These are phyloP conservation scores for Palaemon carinicauda DNA, from an alignment of 1,140 invertebrate genomes.

Conservation along the genomic window DNA sequence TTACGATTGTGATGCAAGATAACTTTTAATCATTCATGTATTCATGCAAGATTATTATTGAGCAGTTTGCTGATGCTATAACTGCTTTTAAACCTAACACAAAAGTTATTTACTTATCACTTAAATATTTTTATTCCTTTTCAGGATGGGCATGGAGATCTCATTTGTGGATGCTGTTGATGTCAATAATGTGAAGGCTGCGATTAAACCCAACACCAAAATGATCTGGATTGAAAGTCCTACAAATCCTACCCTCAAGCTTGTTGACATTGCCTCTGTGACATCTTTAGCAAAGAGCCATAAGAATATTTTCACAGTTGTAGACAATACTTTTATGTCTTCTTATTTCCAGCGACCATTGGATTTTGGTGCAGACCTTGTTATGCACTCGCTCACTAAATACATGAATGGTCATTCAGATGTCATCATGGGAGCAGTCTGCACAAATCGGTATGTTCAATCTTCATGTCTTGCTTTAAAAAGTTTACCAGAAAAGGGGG, in stretches of 20 bases:
- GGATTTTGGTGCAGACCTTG: slow-evolving; percentile 89
- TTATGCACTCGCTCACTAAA: slow-evolving; percentile 94
- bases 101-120: not conserved
- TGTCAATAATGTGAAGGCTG: slow-evolving; percentile 22
- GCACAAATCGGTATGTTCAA: slow-evolving; percentile 69
- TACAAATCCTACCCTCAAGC: slow-evolving; percentile 94
- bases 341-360: slow-evolving; percentile 95
- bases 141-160: slow-evolving; percentile 73
- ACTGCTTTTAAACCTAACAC: no score
- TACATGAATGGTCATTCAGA: slow-evolving; percentile 99
- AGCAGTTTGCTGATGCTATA: no score
- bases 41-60: no score
- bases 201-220: slow-evolving; percentile 57
- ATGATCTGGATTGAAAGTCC: slow-evolving; percentile 94
- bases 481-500: no score
- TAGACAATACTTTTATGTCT: slow-evolving; percentile 98
- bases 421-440: slow-evolving; percentile 93
- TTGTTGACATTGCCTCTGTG: slow-evolving; percentile 87
- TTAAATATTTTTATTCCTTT: not conserved
- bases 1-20: no score
- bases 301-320: slow-evolving; percentile 79
- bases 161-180: slow-evolving; percentile 84
- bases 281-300: slow-evolving; percentile 71
- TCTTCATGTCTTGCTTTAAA: not conserved
- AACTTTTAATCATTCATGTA: no score